These are phyloP conservation scores for Spodoptera litura DNA, from an alignment of 1,140 invertebrate species.

Conservation along the genomic window DNA sequence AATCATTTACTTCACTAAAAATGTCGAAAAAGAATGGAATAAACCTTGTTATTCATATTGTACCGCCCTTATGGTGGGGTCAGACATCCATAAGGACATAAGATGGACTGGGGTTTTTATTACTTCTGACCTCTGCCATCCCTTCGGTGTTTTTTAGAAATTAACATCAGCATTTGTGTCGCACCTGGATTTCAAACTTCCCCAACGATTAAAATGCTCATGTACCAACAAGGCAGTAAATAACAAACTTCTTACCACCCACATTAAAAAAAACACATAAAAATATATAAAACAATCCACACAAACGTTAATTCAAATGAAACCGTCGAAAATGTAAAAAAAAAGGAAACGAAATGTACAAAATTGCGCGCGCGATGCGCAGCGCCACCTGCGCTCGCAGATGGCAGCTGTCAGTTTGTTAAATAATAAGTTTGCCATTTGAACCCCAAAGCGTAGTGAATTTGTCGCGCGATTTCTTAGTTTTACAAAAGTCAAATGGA, in stretches of 20 bases:
- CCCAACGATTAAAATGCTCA: no score
- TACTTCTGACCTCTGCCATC: no score
- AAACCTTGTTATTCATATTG: no score
- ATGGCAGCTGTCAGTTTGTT: slow-evolving; percentile 34
- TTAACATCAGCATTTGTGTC: no score
- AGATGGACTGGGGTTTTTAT: no score
- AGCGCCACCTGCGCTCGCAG: slow-evolving; percentile 45
- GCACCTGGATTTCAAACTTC: no score
- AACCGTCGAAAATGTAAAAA: slow-evolving; percentile 42
- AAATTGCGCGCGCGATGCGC: slow-evolving; percentile 30
- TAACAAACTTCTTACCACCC: not conserved
- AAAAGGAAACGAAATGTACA: slow-evolving; percentile 26
- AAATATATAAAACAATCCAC: slow-evolving; percentile 3
- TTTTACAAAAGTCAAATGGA: slow-evolving; percentile 12
- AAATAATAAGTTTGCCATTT: slow-evolving; percentile 48
- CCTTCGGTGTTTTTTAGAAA: no score
- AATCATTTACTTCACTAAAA: no score
- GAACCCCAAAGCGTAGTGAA: slow-evolving; percentile 40
- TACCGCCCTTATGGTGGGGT: no score
- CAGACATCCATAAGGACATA: no score
- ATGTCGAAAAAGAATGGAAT: no score
- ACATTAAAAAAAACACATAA: slow-evolving; percentile 24
- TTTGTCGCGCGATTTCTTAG: slow-evolving; percentile 28
- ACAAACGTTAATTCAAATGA: slow-evolving; percentile 48
- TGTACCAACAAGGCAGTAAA: no score